phyloP scores from a whole-genome alignment of 2,113 vertebrate species.

The Ictalurus punctatus region DNA sequence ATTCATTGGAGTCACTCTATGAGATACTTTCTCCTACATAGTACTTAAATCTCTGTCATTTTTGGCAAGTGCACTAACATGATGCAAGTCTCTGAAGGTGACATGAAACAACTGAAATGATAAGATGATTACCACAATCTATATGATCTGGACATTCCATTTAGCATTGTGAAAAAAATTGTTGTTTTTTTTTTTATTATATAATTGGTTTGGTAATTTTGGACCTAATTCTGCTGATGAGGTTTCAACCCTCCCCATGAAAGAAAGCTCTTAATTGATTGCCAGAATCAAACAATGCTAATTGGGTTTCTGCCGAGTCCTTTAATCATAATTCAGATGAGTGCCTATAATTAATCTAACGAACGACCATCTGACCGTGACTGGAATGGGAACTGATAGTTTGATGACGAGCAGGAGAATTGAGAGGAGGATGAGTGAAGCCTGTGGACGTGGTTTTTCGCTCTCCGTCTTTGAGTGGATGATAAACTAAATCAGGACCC shows the following conservation, averaged over 20 bases:
- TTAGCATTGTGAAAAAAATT: neutral
- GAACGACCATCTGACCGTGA: constrained; percentile 42
- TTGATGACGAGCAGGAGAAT: constrained; percentile 35
- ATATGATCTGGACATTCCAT: constrained; percentile 27
- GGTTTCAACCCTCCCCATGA: constrained; percentile 48
- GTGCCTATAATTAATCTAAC: constrained; percentile 58
- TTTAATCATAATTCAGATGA: constrained; percentile 61
- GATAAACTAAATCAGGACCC: neutral
- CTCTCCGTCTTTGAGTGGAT: constrained; percentile 5
- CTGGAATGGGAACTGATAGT: constrained; percentile 48
- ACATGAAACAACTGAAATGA: constrained; percentile 26
- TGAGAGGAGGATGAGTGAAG: constrained; percentile 21
- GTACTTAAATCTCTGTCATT: constrained; percentile 13
- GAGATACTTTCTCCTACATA: constrained; percentile 16
- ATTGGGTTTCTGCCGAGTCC: constrained; percentile 54
- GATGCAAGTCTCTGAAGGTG: constrained; percentile 5
- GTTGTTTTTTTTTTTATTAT: constrained; percentile 37
- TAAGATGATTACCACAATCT: constrained; percentile 41
- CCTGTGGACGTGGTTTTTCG: neutral
- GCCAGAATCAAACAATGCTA: constrained; percentile 58
- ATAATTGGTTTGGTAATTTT: constrained; percentile 56
- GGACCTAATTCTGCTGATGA: constrained; percentile 55
- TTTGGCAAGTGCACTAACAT: constrained; percentile 25
- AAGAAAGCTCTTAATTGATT: constrained; percentile 57
- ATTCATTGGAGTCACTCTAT: neutral